Conservation (phyloP, 2,797 vertebrate genomes). For the Lates japonicus region DNA sequence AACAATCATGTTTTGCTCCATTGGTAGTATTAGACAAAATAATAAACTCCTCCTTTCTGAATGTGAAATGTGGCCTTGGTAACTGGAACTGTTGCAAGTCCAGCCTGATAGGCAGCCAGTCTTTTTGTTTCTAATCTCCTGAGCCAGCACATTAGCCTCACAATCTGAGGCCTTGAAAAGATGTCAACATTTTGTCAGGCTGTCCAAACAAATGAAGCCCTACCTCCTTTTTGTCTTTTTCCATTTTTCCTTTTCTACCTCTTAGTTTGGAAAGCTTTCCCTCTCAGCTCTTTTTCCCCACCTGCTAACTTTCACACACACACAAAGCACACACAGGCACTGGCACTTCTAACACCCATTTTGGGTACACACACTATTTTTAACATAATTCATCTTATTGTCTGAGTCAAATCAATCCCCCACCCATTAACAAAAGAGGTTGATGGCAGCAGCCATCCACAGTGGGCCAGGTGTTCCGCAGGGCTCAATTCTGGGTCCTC, state of each 20-base stretch:
- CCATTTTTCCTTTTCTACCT: conserved; percentile 29
- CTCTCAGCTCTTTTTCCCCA: conserved; percentile 50
- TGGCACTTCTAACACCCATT: conserved; percentile 45
- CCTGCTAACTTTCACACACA: conserved; percentile 61
- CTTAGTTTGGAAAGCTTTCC: conserved; percentile 50
- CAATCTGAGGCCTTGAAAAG: conserved; percentile 41
- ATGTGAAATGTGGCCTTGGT: conserved; percentile 21
- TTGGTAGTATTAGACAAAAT: neutral
- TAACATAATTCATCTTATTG: conserved; percentile 72
- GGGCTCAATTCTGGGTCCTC: conserved; percentile 61
- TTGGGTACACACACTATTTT: conserved; percentile 61
- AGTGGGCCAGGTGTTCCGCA: conserved; percentile 77
- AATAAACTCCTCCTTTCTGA: conserved; percentile 32
- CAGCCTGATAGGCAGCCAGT: conserved; percentile 30
- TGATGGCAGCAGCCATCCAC: conserved; percentile 62
- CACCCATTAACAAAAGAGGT: conserved; percentile 70
- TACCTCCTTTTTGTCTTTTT: conserved; percentile 8
- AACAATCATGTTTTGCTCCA: conserved; percentile 5
- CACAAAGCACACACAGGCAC: conserved; percentile 15
- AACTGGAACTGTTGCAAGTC: conserved; percentile 53
- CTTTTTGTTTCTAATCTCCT: conserved; percentile 50
- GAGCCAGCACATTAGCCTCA: too few relatives aligned
- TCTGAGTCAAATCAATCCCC: conserved; percentile 58
- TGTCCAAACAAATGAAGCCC: conserved; percentile 37
- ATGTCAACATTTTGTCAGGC: conserved; percentile 37